Evolutionary conservation across 2,888 invertebrate genomes (phyloP).

Genomic region (Pocota personata): DNA sequence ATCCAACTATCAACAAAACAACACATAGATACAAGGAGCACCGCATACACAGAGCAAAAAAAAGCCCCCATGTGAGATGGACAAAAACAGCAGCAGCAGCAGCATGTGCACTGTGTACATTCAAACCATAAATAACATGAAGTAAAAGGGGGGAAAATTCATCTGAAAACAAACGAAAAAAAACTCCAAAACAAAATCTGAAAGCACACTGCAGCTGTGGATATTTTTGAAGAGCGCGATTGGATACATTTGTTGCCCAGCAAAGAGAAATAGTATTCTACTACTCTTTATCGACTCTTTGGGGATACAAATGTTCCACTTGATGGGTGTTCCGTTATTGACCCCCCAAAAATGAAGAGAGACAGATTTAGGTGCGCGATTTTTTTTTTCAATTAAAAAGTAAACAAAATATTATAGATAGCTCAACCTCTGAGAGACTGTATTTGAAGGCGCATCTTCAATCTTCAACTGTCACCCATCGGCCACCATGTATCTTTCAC

Average conservation of each 20-base stretch:
- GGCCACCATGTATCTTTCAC: slow-evolving; percentile 1
- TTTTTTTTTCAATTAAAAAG: background rate
- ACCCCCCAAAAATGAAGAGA: background rate
- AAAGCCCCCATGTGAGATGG: slow-evolving; percentile 58
- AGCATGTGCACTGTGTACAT: slow-evolving; percentile 66
- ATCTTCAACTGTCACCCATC: background rate
- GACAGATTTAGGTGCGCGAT: background rate
- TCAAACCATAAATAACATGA: slow-evolving; percentile 53
- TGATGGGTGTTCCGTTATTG: slow-evolving; percentile 8
- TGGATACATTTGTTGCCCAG: slow-evolving; percentile 25
- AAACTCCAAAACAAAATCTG: slow-evolving; percentile 34
- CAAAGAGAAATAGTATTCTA: slow-evolving; percentile 17
- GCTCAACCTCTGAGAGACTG: slow-evolving; percentile 14
- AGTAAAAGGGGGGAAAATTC: slow-evolving; percentile 8
- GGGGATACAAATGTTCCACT: slow-evolving; percentile 4
- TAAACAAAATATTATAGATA: slow-evolving; percentile 34
- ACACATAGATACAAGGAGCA: slow-evolving; percentile 52
- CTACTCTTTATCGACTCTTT: slow-evolving; percentile 9
- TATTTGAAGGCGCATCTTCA: slow-evolving; percentile 27
- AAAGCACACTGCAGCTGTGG: slow-evolving; percentile 54
- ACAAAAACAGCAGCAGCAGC: slow-evolving; percentile 54
- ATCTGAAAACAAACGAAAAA: slow-evolving; percentile 14
- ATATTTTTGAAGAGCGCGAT: slow-evolving; percentile 28
- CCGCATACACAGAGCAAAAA: slow-evolving; percentile 49
- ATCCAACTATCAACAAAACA: slow-evolving; percentile 72